Base-by-base conservation (phyloP, 2,888 invertebrate species). In the Laspeyria flexula region DNA sequence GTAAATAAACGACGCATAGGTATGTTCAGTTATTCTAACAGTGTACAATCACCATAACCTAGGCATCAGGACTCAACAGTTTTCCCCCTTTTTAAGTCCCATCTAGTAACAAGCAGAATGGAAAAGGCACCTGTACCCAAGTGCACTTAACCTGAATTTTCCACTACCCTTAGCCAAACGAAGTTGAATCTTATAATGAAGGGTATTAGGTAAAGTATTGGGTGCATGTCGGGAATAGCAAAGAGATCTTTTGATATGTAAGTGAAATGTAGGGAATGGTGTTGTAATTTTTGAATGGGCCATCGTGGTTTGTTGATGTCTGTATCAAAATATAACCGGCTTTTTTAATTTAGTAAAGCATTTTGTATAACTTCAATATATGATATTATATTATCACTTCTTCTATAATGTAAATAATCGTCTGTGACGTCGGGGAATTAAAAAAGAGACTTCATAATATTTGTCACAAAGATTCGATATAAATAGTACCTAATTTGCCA, bases 61-160 rank as follows among this genome's bases (percentile, higher is more conserved):
- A 29, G 45, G 43, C 1, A 48, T 46, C 38, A 46, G 38, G 39
- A 35, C 52, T 60, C 38, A 34, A 62, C 34, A 43, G 40, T 54
- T 55, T 43, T 4, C 49, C 46, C 38, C 52, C 31, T 31, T 48
- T 50, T 61, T 47, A 47, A 60, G 55, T 12, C 44, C 55, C 58
- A 63, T 60, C 66, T 44, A 55, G 47, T 53, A 49, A 61, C 59
- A 64, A 70, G 61, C 53, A 60, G 63, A 75, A 73, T 71, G 63
- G 58, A 60, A 12, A 45, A 47, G 16, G 66, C 72, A 77, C 77
- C 75, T 77, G 75, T 74, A 60, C 62, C 41, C 43, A 50, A 70
- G 68, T 53, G 58, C 67, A 61, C 72, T 74, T 71, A 71, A 73
- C 73, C 71, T 61, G 60, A 58, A 66, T 72, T 55, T 25, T 21